These are phyloP conservation scores for Gymnarchus niloticus DNA, from an alignment of 2,113 vertebrate species.

Conservation along the genomic window DNA sequence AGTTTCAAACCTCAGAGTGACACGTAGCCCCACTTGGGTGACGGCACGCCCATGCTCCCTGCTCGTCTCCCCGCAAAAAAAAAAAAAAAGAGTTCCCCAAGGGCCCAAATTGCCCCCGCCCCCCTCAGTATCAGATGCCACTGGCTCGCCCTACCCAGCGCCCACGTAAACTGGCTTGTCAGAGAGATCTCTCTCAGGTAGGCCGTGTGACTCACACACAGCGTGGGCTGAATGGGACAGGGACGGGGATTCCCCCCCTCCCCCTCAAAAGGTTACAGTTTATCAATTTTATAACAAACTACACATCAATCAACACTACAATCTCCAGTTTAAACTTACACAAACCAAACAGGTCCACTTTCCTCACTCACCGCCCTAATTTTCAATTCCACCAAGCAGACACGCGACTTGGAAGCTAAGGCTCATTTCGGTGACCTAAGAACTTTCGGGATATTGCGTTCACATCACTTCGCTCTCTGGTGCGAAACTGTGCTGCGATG, in stretches of 20 bases:
- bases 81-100: background rate
- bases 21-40: background rate
- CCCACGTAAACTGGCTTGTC: conserved; percentile 34
- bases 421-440: background rate
- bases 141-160: conserved; percentile 28
- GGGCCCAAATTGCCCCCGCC: background rate
- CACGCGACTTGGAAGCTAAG: background rate
- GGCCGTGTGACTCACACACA: conserved; percentile 31
- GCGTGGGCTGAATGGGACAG: background rate
- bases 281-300: background rate
- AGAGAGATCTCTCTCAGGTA: background rate
- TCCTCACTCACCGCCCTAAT: background rate
- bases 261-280: conserved; percentile 8
- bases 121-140: background rate
- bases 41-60: background rate
- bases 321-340: background rate
- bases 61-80: background rate
- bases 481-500: background rate
- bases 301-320: background rate
- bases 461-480: background rate
- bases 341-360: background rate
- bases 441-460: background rate
- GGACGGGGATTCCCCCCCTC: conserved; percentile 3
- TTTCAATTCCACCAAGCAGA: no score
- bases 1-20: background rate